These are phyloP conservation scores for Bungarus multicinctus DNA, from an alignment of 2,113 vertebrate species.

Conservation along the genomic window DNA sequence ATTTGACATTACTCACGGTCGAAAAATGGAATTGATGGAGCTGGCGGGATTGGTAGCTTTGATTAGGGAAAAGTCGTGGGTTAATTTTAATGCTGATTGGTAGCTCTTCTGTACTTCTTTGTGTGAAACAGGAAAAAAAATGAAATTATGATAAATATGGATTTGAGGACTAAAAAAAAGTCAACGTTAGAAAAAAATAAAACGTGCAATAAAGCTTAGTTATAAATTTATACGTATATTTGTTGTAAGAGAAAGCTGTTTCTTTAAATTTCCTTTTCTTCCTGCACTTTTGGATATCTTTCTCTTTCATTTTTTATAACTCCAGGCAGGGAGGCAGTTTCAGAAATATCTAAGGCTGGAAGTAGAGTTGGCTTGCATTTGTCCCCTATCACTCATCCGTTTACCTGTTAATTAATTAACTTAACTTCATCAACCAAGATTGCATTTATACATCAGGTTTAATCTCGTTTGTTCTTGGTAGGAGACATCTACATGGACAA, in stretches of 20 bases:
- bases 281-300: background rate
- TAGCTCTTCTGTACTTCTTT: background rate
- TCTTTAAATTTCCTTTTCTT: background rate
- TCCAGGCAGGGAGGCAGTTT: slow-evolving; percentile 24
- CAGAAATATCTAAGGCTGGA: slow-evolving; percentile 33
- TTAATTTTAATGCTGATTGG: background rate
- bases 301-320: background rate
- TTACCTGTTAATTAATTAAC: background rate
- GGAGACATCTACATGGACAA: background rate
- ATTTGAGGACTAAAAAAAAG: background rate
- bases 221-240: background rate
- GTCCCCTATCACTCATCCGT: background rate
- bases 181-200: background rate
- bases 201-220: background rate
- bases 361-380: background rate
- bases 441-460: background rate
- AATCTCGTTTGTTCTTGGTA: background rate
- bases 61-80: background rate
- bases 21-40: background rate
- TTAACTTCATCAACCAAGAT: background rate
- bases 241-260: background rate
- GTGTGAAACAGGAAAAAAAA: background rate
- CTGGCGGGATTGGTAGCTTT: background rate
- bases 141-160: background rate
- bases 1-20: background rate